Conservation (phyloP, 2,888 invertebrate genomes). For the Plemyria rubiginata region DNA sequence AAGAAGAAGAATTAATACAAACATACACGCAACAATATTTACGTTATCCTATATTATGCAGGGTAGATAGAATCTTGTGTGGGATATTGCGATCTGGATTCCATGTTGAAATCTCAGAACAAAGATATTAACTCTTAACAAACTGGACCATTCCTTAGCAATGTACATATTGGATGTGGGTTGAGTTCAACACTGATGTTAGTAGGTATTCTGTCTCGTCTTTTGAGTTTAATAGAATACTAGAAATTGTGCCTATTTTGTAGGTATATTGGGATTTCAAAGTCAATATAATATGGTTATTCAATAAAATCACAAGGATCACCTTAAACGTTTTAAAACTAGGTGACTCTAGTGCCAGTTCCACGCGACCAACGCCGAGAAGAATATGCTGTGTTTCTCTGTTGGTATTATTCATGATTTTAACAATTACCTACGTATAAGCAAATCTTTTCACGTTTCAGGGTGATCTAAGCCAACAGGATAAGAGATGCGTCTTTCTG, state of each 20-base stretch:
- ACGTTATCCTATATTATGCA: not conserved
- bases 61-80: not conserved
- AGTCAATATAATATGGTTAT: too few species aligned
- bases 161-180: slow-evolving; percentile 9
- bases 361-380: too few species aligned
- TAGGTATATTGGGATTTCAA: too few species aligned
- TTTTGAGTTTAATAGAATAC: too few species aligned
- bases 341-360: too few species aligned
- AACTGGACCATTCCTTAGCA: slow-evolving; percentile 9
- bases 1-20: too few species aligned
- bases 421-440: not conserved
- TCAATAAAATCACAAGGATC: too few species aligned
- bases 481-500: slow-evolving; percentile 92
- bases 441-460: slow-evolving; percentile 61
- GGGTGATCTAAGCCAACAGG: slow-evolving; percentile 92
- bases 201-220: not conserved
- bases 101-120: slow-evolving; percentile 1
- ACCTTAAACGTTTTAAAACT: too few species aligned
- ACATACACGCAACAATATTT: too few species aligned
- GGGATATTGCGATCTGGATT: not conserved
- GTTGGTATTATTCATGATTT: too few species aligned
- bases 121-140: slow-evolving; percentile 9
- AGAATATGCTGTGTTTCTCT: too few species aligned
- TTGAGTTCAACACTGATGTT: not conserved
- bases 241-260: not conserved